Conservation (phyloP, 2,797 vertebrate genomes). For the Anguilla obscura region DNA sequence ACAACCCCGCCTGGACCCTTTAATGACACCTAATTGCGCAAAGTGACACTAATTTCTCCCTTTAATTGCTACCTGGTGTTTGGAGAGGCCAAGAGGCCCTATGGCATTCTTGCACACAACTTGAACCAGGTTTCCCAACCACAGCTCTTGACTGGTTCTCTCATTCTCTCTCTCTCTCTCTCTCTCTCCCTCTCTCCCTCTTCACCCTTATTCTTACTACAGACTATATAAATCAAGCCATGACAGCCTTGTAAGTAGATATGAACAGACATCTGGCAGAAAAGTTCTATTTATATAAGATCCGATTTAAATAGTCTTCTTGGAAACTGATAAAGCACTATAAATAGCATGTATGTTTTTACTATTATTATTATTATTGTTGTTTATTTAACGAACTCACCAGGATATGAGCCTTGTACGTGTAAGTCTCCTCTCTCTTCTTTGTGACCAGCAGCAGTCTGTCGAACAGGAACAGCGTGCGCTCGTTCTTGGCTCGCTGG, state of each 20-base stretch:
- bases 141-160: neutral
- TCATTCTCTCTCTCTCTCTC: too few relatives aligned
- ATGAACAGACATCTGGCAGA: neutral
- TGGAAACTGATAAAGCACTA: neutral
- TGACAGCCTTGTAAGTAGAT: neutral
- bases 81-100: neutral
- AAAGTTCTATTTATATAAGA: neutral
- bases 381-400: conserved; percentile 65
- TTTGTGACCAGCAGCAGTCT: conserved; percentile 95
- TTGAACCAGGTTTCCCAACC: neutral
- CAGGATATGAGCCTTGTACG: conserved; percentile 96
- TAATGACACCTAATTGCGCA: neutral
- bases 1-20: neutral
- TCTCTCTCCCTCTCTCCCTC: neutral
- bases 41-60: neutral
- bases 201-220: neutral
- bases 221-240: neutral
- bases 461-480: conserved; percentile 95
- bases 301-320: neutral
- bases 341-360: neutral
- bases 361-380: neutral
- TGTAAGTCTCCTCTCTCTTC: conserved; percentile 92
- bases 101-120: neutral
- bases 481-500: conserved; percentile 94
- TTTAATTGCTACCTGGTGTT: neutral